Percentiles rank a stretch among this genome's conserved stretches.
These are phyloP conservation scores for Brachionus rubens DNA, from an alignment of 1,140 invertebrate species.

Conservation along the genomic window DNA sequence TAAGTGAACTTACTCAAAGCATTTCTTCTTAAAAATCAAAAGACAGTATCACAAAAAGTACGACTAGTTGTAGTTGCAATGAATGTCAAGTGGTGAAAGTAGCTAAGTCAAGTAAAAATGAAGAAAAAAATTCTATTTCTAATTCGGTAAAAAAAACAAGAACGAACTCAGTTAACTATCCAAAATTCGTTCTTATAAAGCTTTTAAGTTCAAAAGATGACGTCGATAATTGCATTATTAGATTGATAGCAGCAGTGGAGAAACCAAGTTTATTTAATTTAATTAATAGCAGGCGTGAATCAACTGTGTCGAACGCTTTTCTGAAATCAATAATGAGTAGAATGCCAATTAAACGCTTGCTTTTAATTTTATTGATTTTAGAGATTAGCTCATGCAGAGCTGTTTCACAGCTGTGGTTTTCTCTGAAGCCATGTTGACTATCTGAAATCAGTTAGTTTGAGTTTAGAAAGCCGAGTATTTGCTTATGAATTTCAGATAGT, in stretches of 20 bases:
- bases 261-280: neutral
- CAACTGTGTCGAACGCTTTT: neutral
- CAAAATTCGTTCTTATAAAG: too few relatives aligned
- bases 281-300: neutral
- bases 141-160: too few relatives aligned
- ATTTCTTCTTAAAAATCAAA: too few relatives aligned
- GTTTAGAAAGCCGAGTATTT: neutral
- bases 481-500: constrained; percentile 20
- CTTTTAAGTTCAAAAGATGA: too few relatives aligned
- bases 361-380: neutral
- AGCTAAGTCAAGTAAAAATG: too few relatives aligned
- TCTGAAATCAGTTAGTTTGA: neutral
- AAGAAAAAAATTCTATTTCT: too few relatives aligned
- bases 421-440: neutral
- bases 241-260: neutral
- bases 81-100: too few relatives aligned
- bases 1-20: too few relatives aligned
- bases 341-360: neutral
- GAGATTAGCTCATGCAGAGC: neutral
- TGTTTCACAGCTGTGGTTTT: neutral
- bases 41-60: too few relatives aligned
- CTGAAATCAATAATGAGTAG: neutral
- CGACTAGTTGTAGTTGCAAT: too few relatives aligned
- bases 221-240: too few relatives aligned
- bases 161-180: too few relatives aligned